Conservation (phyloP, 2,797 vertebrate species). For the Lepus townsendii region DNA sequence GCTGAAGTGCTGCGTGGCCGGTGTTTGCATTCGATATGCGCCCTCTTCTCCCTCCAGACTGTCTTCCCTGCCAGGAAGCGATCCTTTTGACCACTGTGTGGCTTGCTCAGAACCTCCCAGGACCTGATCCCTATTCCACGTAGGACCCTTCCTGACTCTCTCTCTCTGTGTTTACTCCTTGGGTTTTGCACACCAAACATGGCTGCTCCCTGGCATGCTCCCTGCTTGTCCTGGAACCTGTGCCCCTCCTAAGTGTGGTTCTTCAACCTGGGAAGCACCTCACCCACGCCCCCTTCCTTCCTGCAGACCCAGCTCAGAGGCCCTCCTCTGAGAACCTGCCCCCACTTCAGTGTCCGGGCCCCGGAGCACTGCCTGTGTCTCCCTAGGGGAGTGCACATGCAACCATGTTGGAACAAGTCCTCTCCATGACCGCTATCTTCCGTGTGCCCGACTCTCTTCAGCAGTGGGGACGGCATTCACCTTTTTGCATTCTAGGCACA, state of each 20-base stretch:
- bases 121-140: neutral
- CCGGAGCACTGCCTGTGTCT: neutral
- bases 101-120: neutral
- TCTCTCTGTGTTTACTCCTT: neutral
- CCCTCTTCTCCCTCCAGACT: neutral
- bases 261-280: neutral
- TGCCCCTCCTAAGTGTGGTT: neutral
- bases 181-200: neutral
- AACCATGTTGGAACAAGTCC: neutral
- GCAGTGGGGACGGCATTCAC: rapidly evolving
- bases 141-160: neutral
- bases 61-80: neutral
- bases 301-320: neutral
- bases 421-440: neutral
- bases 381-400: neutral
- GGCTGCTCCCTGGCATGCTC: neutral
- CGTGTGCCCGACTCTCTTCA: neutral
- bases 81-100: neutral
- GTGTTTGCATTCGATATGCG: neutral
- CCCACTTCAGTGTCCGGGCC: neutral
- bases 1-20: neutral
- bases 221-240: neutral
- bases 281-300: neutral
- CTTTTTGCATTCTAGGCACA: neutral
- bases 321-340: neutral